Evolutionary conservation across 2,113 vertebrate genomes (phyloP), one percentile per base, ranked within the genome.

Genomic region (Tachuris rubrigastra): DNA sequence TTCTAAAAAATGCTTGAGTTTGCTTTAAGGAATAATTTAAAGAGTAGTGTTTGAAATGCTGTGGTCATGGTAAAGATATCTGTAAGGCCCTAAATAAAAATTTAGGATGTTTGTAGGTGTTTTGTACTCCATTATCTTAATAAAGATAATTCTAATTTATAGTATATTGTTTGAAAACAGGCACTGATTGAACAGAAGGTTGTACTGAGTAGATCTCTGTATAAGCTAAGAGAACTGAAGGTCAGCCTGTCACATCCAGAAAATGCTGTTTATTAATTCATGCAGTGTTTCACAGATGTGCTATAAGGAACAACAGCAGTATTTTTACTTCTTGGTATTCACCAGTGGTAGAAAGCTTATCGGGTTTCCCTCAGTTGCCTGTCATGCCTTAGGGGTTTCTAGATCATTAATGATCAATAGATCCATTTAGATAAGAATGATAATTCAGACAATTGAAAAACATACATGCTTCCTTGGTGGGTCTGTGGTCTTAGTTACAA

Each of bases 371-470:
- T 97, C 50, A 91, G 62, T 91, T 7, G 6, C 79, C 73, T 90
- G 75, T 81, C 93, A 93, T 27, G n/a, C 94, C 79, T 94, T 56
- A 87, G 44, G 76, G 93, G 73, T 96, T 93, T 96, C 91, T 82
- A 94, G 85, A 94, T 97, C 97, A 95, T 97, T 97, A 96, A 93
- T 87, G 87, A 97, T 96, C 97, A 95, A 96, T 96, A 91, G 77
- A 95, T 96, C 56, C 1, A 4, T 88, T 96, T 91, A 94, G 90
- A 85, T 88, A 91, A 94, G 91, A 97, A 97, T 93, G 66, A 81
- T 92, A 95, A 95, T 93, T 95, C 85, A 96, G 82, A 90, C 85
- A 87, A 95, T 30, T 96, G 87, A 85, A 96, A 96, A 97, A 87
- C 59, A 92, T 85, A 84, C 58, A 75, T 68, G 82, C 42, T 93